Evolutionary conservation across 92 coral and sea anemone genomes (phyloP).

Genomic region (Heteractis magnifica): DNA sequence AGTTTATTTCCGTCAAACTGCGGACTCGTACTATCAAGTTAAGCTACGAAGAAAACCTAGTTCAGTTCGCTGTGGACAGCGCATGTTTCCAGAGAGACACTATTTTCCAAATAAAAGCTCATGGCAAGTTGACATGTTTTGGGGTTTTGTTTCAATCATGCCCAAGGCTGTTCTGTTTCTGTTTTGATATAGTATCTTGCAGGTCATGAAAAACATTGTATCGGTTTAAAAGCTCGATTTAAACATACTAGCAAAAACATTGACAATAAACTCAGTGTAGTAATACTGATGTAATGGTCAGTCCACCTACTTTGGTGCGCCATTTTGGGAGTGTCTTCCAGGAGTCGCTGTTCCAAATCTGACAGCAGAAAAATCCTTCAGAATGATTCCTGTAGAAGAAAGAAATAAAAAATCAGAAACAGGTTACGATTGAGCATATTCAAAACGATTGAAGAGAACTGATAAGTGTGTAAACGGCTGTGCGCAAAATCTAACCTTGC

Average conservation of each 20-base stretch:
- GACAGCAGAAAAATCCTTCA: neutral
- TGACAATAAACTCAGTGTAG: neutral
- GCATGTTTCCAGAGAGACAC: neutral
- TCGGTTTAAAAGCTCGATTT: neutral
- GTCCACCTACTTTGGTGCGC: slow-evolving; percentile 37
- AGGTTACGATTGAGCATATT: slow-evolving; percentile 5
- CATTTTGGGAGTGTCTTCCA: slow-evolving; percentile 29
- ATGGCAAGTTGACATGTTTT: neutral
- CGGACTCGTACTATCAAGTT: neutral
- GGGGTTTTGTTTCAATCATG: neutral
- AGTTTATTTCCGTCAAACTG: neutral
- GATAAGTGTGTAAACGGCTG: slow-evolving; percentile 19
- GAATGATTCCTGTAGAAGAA: slow-evolving; percentile 8
- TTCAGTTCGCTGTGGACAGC: neutral
- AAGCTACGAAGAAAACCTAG: neutral
- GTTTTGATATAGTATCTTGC: neutral
- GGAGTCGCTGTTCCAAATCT: slow-evolving; percentile 9
- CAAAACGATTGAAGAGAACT: neutral
- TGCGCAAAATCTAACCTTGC: slow-evolving; percentile 34
- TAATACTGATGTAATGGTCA: neutral
- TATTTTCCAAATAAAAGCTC: neutral
- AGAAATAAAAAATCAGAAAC: neutral
- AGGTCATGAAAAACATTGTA: neutral
- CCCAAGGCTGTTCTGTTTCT: neutral
- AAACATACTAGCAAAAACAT: neutral